phyloP scores from a whole-genome alignment of 2,113 vertebrate species.

The Cariama cristata region DNA sequence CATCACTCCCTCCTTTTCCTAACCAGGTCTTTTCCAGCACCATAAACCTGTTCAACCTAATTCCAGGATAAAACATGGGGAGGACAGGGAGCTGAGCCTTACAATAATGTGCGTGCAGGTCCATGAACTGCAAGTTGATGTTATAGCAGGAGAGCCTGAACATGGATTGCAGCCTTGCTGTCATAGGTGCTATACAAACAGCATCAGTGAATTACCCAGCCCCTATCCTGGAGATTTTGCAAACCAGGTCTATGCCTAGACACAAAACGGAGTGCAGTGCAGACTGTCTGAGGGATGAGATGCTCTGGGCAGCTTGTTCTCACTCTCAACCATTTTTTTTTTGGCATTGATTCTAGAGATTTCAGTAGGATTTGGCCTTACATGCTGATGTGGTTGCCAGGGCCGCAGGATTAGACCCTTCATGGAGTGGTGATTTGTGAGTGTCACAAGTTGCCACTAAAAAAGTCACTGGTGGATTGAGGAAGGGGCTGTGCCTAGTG shows the following conservation, averaged over 20 bases:
- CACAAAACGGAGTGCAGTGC: not conserved
- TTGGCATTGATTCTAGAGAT: not conserved
- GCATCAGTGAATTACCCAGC: not conserved
- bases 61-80: not conserved
- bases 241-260: not conserved
- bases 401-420: not conserved
- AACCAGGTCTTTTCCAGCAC: not conserved
- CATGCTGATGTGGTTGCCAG: not conserved
- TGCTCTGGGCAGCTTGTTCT: not conserved
- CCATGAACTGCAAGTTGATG: not conserved
- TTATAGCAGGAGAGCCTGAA: not conserved
- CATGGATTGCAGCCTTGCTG: not conserved
- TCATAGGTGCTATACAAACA: not conserved
- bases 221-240: not conserved
- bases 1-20: not conserved
- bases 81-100: not conserved
- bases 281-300: not conserved
- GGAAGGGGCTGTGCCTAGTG: not conserved
- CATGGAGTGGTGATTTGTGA: not conserved
- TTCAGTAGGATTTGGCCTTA: not conserved
- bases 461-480: not conserved
- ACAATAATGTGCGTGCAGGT: not conserved
- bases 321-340: not conserved
- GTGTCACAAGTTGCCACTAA: too few relatives aligned
- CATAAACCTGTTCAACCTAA: not conserved